A percentile compares a stretch with the other conserved stretches of the same genome.
These are phyloP conservation scores for Heliocidaris erythrogramma DNA, from an alignment of 35 echinoderm and acorn worm genomes.

Conservation along the genomic window DNA sequence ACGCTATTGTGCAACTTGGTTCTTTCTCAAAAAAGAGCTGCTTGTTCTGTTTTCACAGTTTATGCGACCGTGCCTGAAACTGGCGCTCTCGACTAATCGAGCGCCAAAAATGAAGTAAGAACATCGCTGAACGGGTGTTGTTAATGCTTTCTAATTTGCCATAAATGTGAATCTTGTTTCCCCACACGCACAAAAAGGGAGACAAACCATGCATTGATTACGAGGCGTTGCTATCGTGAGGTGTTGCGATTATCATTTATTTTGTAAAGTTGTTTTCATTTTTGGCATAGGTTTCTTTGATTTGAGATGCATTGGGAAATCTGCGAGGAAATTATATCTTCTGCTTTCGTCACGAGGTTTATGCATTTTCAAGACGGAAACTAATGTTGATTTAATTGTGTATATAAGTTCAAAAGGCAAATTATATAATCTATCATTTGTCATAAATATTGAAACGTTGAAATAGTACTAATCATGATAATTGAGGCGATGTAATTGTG, in stretches of 20 bases:
- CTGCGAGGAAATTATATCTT: background rate
- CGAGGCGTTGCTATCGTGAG: background rate
- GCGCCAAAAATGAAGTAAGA: background rate
- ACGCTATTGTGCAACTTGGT: constrained; percentile 13
- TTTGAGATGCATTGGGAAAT: background rate
- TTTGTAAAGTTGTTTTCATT: background rate
- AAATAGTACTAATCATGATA: background rate
- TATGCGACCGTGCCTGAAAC: constrained; percentile 25
- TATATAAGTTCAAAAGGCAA: too few species aligned
- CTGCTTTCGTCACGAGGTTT: background rate
- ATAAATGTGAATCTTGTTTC: constrained; percentile 15
- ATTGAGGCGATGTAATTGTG: background rate
- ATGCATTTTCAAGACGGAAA: too few species aligned
- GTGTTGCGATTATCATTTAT: background rate
- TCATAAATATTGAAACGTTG: background rate
- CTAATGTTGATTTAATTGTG: too few species aligned
- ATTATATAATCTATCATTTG: too few species aligned
- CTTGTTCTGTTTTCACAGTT: background rate
- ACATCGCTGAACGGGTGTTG: background rate
- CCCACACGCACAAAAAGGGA: background rate
- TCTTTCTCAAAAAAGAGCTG: background rate
- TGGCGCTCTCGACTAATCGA: constrained; percentile 7
- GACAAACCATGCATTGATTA: background rate
- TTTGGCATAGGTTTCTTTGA: background rate
- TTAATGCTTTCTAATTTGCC: constrained; percentile 23